Conservation (phyloP, 2,113 vertebrate species). For the Nycticryphes semicollaris region DNA sequence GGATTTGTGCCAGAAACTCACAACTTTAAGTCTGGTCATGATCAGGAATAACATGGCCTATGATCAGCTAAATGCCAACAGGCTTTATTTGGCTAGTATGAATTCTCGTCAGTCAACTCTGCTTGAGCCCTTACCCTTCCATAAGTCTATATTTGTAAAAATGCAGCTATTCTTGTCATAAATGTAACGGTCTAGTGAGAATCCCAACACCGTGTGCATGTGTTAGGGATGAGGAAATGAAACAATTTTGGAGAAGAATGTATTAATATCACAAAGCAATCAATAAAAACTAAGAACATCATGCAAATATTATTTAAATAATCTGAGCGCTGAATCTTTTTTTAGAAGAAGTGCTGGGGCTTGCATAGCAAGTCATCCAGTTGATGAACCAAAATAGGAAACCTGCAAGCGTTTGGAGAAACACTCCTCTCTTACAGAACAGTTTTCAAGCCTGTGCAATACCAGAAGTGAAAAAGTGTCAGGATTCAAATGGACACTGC, state of each 20-base stretch:
- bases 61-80: not conserved
- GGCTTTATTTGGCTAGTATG: not conserved
- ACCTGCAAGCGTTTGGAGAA: not conserved
- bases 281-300: not conserved
- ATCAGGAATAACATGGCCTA: not conserved
- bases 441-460: not conserved
- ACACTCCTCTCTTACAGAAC: not conserved
- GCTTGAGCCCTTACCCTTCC: not conserved
- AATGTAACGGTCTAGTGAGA: not conserved
- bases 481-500: not conserved
- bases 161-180: not conserved
- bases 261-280: not conserved
- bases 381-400: not conserved
- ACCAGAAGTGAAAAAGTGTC: not conserved
- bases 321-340: not conserved
- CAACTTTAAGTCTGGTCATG: not conserved
- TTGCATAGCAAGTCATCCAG: not conserved
- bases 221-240: not conserved
- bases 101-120: not conserved
- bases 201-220: fast-evolving
- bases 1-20: not conserved
- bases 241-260: not conserved
- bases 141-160: not conserved
- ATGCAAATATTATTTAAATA: not conserved
- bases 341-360: not conserved